Base-by-base conservation (phyloP, 2,888 invertebrate species). In the Drosophila nr. fundita region DNA sequence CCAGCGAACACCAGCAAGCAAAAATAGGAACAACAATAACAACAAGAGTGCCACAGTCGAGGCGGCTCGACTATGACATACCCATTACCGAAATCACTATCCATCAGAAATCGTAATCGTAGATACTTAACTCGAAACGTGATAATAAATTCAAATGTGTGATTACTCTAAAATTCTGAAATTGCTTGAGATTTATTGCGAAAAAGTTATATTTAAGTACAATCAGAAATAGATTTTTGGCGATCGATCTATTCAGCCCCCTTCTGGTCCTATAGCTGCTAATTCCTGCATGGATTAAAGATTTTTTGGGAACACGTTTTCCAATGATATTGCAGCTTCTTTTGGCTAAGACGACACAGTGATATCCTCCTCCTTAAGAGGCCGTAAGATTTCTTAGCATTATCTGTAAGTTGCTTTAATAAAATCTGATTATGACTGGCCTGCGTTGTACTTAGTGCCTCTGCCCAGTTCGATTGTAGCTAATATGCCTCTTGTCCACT, bases 1-100 rank as follows among this genome's bases (percentile, higher is more conserved):
- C 40, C 50, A 68, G 66, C 60, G 42, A 70, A 52, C 21, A 60
- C 61, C 69, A 80, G 52, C 69, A 65, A 61, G 62, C 82, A 73
- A 50, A 65, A 65, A 29, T 18, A 27, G 10, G n/a, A 62, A 66
- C 60, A 76, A 65, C 21, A 24, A 75, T 68, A 65, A 83, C 21
- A 24, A 21, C 21, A 24, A 24, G 21, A 1, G 45, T 24, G 21
- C 8, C 21, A 8, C 8, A 8, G 21, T 21, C 15, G 13, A 45
- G 21, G 2, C 21, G 4, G 13, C 21, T 45, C 21, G 15, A 15
- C 15, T 45, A 8, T 2, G 1, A 45, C 15, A 24, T 45, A 24
- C 4, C 4, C 45, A 45, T 21, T 24, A 8, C 8, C 45, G 15
- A 45, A 15, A 8, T 24, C 2, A 15, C 2, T 45, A 5, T 21